Conservation (phyloP, 2,113 vertebrate species). For the Ranitomeya variabilis region DNA sequence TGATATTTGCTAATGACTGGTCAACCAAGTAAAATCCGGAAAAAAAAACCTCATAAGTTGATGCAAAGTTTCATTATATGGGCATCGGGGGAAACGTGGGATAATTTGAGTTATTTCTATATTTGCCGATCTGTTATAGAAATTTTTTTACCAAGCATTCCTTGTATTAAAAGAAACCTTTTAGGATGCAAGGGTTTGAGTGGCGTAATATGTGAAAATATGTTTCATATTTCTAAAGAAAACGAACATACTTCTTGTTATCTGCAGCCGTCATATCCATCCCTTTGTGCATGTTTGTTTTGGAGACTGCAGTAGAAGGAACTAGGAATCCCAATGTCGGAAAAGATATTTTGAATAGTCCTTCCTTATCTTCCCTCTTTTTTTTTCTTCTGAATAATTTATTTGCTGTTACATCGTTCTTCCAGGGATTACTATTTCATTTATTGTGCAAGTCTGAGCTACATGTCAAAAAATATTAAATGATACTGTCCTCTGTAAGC, state of each 20-base stretch:
- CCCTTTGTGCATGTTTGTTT: constrained; percentile 42
- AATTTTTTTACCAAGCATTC: neutral
- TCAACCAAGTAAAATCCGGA: too few species aligned
- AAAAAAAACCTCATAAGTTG: neutral
- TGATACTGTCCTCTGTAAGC: neutral
- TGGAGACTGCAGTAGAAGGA: constrained; percentile 34
- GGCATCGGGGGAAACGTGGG: neutral
- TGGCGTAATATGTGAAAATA: constrained; percentile 30
- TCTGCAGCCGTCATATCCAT: constrained; percentile 25
- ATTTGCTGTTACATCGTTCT: constrained; percentile 47
- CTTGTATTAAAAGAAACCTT: neutral
- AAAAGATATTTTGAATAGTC: constrained; percentile 28
- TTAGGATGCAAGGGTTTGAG: constrained; percentile 46
- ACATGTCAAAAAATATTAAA: constrained; percentile 29
- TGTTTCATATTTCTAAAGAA: constrained; percentile 29
- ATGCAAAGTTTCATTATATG: neutral
- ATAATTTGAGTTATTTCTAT: neutral
- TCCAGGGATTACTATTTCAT: constrained; percentile 25
- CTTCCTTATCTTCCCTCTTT: constrained; percentile 45
- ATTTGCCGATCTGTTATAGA: neutral
- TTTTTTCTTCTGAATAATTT: constrained; percentile 52
- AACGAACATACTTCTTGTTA: constrained; percentile 31
- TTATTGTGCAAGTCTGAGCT: constrained; percentile 19
- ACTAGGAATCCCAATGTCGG: neutral
- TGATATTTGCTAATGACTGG: neutral